These are phyloP conservation scores for Perca fluviatilis DNA, from an alignment of 2,113 vertebrate species.

Conservation along the genomic window DNA sequence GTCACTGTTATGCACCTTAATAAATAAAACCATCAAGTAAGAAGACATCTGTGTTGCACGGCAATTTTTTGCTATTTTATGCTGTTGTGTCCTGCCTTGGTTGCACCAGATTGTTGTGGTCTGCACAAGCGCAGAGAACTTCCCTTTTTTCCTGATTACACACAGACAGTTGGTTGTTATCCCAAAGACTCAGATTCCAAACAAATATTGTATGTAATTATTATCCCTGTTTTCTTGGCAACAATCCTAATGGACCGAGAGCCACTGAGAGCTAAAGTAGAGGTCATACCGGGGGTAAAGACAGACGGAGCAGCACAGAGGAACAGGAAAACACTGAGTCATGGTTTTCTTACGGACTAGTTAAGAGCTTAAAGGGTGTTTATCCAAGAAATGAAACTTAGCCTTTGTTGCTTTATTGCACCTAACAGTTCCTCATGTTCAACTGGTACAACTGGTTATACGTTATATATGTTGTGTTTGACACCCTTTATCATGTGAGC, in stretches of 20 bases:
- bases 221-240: neutral
- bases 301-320: neutral
- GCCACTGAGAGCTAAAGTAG: too few species aligned
- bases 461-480: neutral
- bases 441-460: neutral
- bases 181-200: neutral
- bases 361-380: constrained; percentile 44
- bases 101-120: too few species aligned
- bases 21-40: too few species aligned
- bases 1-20: too few species aligned
- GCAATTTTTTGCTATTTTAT: too few species aligned
- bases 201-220: neutral
- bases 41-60: too few species aligned
- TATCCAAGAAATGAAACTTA: constrained; percentile 38
- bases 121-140: too few species aligned
- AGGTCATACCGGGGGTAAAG: neutral
- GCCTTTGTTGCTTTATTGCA: neutral
- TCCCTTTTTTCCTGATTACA: too few species aligned
- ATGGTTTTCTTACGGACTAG: constrained; percentile 24
- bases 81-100: too few species aligned
- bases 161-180: neutral
- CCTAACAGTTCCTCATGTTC: neutral
- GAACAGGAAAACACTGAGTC: neutral
- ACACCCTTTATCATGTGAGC: rapidly evolving
- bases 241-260: neutral